Base-by-base conservation (phyloP, 1,140 invertebrate species). In the Habropoda laboriosa region DNA sequence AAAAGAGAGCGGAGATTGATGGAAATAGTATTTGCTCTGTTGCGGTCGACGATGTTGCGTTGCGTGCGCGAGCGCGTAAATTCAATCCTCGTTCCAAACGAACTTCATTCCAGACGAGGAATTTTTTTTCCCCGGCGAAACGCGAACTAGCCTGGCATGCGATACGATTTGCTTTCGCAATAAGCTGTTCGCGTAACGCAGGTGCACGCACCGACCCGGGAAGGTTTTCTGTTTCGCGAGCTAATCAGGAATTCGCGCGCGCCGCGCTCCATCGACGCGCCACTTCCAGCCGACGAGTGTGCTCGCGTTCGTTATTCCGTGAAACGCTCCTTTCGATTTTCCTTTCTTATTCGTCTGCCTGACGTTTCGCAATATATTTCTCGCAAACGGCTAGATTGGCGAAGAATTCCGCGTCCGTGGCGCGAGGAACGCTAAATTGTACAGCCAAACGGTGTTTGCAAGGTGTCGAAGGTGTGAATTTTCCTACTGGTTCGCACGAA, bases 161-260 rank as follows among this genome's bases (percentile, higher is more conserved):
- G 55, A 66, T 45, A 57, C 63, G 63, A 70, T 70, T 32, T 38
- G 60, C 27, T 51, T 55, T 67, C 38, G 72, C 47, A 51, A 64
- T 24, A 18, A 18, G 24, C 13, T 21, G 60, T 64, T 75, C 73
- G 47, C 49, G 49, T 60, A 82, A 82, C 53, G 53, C 24, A 47
- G 47, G 66, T 51, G 47, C 51, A 38, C 55, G 40, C 66, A 40
- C 24, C 49, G 61, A 35, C 32, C 18, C 38, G 13, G 18, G 42
- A 32, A 66, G 75, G 53, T 42, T 57, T 66, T 53, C 71, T 30
- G 61, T 83, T 80, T 61, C 70, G 47, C 57, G 42, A n/a, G 18
- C 70, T 47, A 73, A 81, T 47, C 64, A 64, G 71, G 13, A 72
- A 71, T 47, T 42, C 27, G 42, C n/a, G 45, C 21, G 45, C 40